phyloP scores from a whole-genome alignment of 2,888 invertebrate species.

The Archips crataeganus region DNA sequence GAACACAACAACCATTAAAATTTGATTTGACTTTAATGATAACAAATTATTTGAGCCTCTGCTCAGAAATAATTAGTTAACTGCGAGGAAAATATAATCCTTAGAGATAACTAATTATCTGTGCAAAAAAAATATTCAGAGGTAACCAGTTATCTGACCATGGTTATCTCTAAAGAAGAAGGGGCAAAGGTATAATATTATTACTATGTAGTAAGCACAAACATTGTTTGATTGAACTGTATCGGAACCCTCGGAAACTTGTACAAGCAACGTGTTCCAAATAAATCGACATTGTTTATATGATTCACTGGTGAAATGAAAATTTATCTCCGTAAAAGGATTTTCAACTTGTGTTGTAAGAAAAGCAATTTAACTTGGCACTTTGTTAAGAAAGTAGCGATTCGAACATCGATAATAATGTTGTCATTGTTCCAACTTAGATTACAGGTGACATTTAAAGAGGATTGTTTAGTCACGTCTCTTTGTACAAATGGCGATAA shows the following conservation, averaged over 20 bases:
- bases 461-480: too few species aligned
- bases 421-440: background rate
- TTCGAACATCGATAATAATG: background rate
- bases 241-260: background rate
- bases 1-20: too few species aligned
- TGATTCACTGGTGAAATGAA: background rate
- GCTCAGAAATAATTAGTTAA: too few species aligned
- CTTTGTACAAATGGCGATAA: too few species aligned
- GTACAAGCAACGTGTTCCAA: background rate
- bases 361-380: background rate
- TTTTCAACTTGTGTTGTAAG: background rate
- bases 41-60: too few species aligned
- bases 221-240: background rate
- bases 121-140: background rate
- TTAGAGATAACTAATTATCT: too few species aligned
- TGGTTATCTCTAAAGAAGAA: too few species aligned
- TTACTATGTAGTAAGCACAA: background rate
- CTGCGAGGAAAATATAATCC: too few species aligned
- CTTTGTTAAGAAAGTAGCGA: background rate
- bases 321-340: conserved; percentile 1
- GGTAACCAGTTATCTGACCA: background rate
- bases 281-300: conserved; percentile 1
- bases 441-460: background rate
- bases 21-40: too few species aligned
- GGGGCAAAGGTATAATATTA: background rate